Conservation (phyloP, 2,797 vertebrate species). For the Steatocranus sp. region DNA sequence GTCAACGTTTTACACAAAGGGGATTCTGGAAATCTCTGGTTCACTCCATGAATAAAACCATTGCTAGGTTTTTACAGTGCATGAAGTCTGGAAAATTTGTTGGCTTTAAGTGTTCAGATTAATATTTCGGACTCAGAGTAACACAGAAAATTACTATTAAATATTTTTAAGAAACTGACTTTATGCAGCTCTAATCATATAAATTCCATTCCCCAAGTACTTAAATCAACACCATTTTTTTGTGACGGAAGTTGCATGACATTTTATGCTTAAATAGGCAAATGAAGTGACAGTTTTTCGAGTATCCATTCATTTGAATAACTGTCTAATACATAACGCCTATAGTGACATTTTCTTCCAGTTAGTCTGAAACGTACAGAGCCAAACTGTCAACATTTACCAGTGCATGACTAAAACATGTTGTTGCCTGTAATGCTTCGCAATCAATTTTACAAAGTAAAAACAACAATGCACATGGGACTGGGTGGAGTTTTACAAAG, state of each 20-base stretch:
- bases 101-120: not conserved
- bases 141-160: not conserved
- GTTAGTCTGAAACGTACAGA: not conserved
- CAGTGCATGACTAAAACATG: not conserved
- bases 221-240: not conserved
- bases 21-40: not conserved
- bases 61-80: not conserved
- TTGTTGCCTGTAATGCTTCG: not conserved
- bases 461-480: not conserved
- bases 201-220: not conserved
- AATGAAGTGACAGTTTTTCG: not conserved
- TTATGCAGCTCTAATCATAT: not conserved
- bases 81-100: not conserved
- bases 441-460: not conserved
- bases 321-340: not conserved
- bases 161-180: not conserved
- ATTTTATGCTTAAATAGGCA: not conserved
- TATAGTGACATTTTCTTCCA: not conserved
- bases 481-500: not conserved
- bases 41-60: not conserved
- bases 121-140: not conserved
- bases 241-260: not conserved
- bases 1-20: not conserved
- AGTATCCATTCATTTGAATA: not conserved
- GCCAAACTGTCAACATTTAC: not conserved